Conservation (phyloP, 2,888 invertebrate species). For the Tiliacea citrago region DNA sequence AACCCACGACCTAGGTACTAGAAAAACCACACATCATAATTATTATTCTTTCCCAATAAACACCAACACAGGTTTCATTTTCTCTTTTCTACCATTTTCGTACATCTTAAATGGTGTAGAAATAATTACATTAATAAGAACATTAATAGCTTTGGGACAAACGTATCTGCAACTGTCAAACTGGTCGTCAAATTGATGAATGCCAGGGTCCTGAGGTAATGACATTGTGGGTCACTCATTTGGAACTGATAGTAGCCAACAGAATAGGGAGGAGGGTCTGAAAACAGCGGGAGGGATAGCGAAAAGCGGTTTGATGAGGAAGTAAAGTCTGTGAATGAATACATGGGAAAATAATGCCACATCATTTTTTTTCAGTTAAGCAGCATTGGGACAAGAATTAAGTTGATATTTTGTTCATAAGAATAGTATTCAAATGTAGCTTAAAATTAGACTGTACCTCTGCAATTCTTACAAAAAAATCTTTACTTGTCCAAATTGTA, state of each 20-base stretch:
- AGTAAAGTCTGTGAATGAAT: not conserved
- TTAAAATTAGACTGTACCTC: not conserved
- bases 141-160: constrained; percentile 77
- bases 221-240: constrained; percentile 78
- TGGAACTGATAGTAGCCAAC: constrained; percentile 82
- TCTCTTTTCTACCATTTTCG: constrained; percentile 19
- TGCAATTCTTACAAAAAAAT: too few relatives aligned
- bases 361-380: not conserved
- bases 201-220: constrained; percentile 80
- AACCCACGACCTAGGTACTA: too few relatives aligned
- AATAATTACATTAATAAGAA: constrained; percentile 79
- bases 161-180: constrained; percentile 83
- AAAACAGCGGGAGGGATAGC: constrained; percentile 23
- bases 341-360: not conserved
- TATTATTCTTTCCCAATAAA: not conserved
- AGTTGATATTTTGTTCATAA: not conserved
- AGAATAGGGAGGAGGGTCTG: constrained; percentile 52
- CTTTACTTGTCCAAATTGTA: too few relatives aligned
- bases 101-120: constrained; percentile 79
- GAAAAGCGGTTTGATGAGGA: constrained; percentile 16
- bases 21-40: constrained; percentile 1
- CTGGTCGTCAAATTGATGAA: constrained; percentile 85
- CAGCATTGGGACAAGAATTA: too few relatives aligned
- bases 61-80: constrained; percentile 9
- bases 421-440: not conserved